Percentiles rank a stretch among this genome's conserved stretches.
Conservation (phyloP, 2,797 vertebrate species). For the Dendrocincla tyrannina region DNA sequence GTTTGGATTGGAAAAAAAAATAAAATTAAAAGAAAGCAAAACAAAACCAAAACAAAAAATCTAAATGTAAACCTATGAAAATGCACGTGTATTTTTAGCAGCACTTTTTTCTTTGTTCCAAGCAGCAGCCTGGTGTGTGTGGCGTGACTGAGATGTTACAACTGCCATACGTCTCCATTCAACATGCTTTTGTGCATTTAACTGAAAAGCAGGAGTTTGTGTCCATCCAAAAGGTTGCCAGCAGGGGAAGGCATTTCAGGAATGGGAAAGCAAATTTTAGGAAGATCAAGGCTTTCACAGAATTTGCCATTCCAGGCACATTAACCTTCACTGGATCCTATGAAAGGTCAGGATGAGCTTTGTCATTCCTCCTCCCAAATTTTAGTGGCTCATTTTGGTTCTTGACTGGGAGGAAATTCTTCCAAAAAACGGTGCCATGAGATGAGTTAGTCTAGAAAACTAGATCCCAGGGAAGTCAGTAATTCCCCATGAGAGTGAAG, state of each 20-base stretch:
- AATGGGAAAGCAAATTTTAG: not conserved
- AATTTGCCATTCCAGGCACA: not conserved
- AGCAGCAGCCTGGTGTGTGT: not conserved
- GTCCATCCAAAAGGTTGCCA: not conserved
- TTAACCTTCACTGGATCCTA: not conserved
- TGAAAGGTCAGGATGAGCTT: not conserved
- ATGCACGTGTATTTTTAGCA: constrained; percentile 56
- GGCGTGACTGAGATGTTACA: not conserved
- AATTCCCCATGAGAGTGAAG: not conserved
- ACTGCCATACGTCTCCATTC: not conserved
- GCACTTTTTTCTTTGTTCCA: constrained; percentile 59
- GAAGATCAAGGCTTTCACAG: not conserved
- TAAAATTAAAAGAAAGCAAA: not conserved
- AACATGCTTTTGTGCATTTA: constrained; percentile 7
- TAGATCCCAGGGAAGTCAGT: not conserved
- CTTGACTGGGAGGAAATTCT: not conserved
- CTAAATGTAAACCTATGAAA: not conserved
- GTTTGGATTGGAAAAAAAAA: not conserved
- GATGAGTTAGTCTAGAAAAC: not conserved
- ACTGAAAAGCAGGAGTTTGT: not conserved
- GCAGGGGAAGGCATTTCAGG: not conserved
- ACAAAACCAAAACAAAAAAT: not conserved
- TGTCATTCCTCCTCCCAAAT: not conserved
- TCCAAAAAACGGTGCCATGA: not conserved
- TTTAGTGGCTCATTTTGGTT: not conserved